Evolutionary conservation across 92 coral and sea anemone species (phyloP), one percentile per base, ranked within the genome.

Genomic region (Zoanthus solanderi): DNA sequence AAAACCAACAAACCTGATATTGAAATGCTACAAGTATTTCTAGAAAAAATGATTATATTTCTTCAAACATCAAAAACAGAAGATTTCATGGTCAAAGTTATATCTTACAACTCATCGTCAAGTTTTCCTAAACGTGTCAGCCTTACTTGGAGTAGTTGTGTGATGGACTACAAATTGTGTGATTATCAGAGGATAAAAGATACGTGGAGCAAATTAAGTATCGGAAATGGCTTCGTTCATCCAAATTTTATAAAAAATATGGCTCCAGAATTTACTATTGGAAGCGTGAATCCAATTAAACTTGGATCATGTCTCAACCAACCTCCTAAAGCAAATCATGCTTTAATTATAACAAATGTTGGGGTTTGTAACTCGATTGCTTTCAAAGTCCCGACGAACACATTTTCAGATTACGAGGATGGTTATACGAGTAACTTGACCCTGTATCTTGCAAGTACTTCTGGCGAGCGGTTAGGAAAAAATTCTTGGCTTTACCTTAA

Each of bases 121-220:
- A n/a, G 60, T 23, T 60, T 76, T n/a, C 85, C 85, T 0, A 80
- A 46, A 48, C 9, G 15, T 14, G 46, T 80, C 7, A 75, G 52
- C 42, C 78, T 89, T 42, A 50, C 84, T 28, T 89, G 91, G 91
- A 83, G 84, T 37, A 83, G 87, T 75, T 89, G 91, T 77, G 32
- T 56, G 15, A 85, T 83, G 73, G 66, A 82, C 76, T 83, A 89
- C 78, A 75, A 31, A 52, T 75, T 84, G 16, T 89, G 91, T 29
- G 88, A 89, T 75, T 75, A 83, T 61, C 79, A 77, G 48, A 50
- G 58, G 16, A 76, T 89, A 78, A 78, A 75, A 23, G 72, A 48
- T 42, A 83, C 78, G 10, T 80, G 85, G 85, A 73, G 78, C 18
- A 65, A 83, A 45, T 72, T 78, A 86, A 83, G 88, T 48, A 71